These are phyloP conservation scores for Trissolcus basalis DNA, from an alignment of 1,140 invertebrate species.

Conservation along the genomic window DNA sequence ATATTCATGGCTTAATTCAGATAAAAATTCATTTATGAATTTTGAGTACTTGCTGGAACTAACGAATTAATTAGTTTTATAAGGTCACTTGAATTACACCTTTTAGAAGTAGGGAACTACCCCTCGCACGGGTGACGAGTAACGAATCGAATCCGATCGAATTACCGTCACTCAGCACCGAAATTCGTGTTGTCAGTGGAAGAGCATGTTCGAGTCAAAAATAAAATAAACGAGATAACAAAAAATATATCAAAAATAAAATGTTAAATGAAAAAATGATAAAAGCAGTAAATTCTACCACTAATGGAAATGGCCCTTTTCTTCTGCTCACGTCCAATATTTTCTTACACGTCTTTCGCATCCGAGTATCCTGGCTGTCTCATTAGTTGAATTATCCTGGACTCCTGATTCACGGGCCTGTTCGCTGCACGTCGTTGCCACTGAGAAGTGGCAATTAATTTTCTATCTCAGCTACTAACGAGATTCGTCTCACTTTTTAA, in stretches of 20 bases:
- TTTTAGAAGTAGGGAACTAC: too few species aligned
- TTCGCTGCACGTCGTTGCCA: conserved; percentile 38
- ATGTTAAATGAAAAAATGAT: conserved; percentile 11
- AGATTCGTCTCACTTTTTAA: conserved; percentile 56
- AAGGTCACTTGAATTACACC: too few species aligned
- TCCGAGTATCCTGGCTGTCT: conserved; percentile 35
- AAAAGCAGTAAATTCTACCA: conserved; percentile 43
- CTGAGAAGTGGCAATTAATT: conserved; percentile 54
- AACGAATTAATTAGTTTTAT: too few species aligned
- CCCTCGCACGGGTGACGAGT: too few species aligned
- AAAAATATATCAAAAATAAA: background rate
- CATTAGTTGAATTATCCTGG: conserved; percentile 54
- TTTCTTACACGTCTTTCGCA: conserved; percentile 34
- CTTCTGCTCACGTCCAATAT: conserved; percentile 35
- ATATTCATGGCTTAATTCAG: too few species aligned
- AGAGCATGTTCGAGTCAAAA: too few species aligned
- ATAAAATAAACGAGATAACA: too few species aligned
- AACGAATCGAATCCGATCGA: too few species aligned
- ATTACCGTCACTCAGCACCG: too few species aligned
- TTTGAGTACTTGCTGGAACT: too few species aligned
- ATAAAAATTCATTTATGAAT: too few species aligned
- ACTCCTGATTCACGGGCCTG: conserved; percentile 45
- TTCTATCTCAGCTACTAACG: conserved; percentile 53
- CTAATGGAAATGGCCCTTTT: conserved; percentile 39
- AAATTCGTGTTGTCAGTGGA: too few species aligned